Evolutionary conservation across 1,140 invertebrate genomes (phyloP).

Genomic region (Pantala flavescens): DNA sequence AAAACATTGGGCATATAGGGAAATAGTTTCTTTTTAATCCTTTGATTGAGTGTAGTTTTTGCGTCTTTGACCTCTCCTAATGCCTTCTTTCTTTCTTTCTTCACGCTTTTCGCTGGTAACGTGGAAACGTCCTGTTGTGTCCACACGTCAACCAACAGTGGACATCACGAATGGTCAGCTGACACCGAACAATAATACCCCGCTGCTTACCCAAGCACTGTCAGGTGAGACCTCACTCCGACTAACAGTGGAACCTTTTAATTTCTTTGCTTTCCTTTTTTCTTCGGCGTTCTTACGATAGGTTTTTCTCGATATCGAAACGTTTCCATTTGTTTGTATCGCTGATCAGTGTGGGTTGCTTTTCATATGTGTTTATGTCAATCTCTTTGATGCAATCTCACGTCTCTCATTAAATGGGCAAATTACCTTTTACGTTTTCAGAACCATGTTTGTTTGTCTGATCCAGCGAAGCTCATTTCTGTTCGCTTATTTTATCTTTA

Average conservation of each 20-base stretch:
- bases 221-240: slow-evolving; percentile 58
- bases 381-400: too few relatives aligned
- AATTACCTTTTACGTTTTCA: too few relatives aligned
- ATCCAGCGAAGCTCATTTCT: too few relatives aligned
- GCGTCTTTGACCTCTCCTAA: not conserved
- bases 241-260: not conserved
- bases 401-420: too few relatives aligned
- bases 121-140: slow-evolving; percentile 26
- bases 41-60: not conserved
- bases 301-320: not conserved
- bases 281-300: not conserved
- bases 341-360: not conserved
- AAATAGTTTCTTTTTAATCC: not conserved
- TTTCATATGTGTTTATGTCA: not conserved
- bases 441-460: too few relatives aligned
- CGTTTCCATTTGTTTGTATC: not conserved
- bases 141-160: slow-evolving; percentile 64
- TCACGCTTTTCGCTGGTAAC: slow-evolving; percentile 4
- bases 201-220: slow-evolving; percentile 83
- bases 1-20: not conserved
- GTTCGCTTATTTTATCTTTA: too few relatives aligned
- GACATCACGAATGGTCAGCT: slow-evolving; percentile 88
- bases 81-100: not conserved
- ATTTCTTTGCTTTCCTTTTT: slow-evolving; percentile 5
- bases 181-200: slow-evolving; percentile 87